These are phyloP conservation scores for Eublepharis macularius DNA, from an alignment of 2,113 vertebrate genomes.

Conservation along the genomic window DNA sequence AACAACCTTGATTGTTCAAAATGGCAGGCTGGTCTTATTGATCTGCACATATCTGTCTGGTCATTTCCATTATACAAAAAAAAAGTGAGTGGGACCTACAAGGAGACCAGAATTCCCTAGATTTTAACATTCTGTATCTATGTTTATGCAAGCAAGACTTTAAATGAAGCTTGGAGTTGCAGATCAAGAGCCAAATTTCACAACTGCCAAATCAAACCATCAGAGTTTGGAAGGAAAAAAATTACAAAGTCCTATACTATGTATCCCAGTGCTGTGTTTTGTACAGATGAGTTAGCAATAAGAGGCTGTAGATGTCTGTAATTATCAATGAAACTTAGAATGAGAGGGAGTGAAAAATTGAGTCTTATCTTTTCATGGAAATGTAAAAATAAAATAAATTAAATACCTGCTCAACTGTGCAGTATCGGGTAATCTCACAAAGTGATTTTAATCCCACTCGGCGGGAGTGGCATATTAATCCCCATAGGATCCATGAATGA, in stretches of 20 bases:
- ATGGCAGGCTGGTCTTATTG: neutral
- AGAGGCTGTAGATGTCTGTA: constrained; percentile 34
- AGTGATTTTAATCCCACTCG: too few relatives aligned
- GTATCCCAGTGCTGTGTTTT: constrained; percentile 60
- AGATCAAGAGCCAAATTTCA: constrained; percentile 56
- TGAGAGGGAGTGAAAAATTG: constrained; percentile 28
- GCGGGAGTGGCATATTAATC: too few relatives aligned
- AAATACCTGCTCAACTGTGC: neutral
- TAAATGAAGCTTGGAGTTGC: neutral
- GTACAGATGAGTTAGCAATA: constrained; percentile 49
- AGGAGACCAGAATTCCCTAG: constrained; percentile 12
- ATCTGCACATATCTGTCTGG: neutral
- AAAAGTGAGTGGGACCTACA: neutral
- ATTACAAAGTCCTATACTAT: constrained; percentile 30
- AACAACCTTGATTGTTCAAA: neutral
- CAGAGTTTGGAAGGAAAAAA: neutral
- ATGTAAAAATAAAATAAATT: neutral
- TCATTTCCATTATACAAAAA: constrained; percentile 14
- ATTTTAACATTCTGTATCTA: constrained; percentile 8
- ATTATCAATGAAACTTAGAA: constrained; percentile 42
- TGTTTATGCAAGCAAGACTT: constrained; percentile 14
- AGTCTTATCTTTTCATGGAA: constrained; percentile 1
- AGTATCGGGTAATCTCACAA: constrained; percentile 35
- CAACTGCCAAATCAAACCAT: constrained; percentile 63
- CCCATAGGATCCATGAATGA: too few relatives aligned